Base-by-base conservation (phyloP, 2,797 vertebrate genomes). In the Erpetoichthys calabaricus region DNA sequence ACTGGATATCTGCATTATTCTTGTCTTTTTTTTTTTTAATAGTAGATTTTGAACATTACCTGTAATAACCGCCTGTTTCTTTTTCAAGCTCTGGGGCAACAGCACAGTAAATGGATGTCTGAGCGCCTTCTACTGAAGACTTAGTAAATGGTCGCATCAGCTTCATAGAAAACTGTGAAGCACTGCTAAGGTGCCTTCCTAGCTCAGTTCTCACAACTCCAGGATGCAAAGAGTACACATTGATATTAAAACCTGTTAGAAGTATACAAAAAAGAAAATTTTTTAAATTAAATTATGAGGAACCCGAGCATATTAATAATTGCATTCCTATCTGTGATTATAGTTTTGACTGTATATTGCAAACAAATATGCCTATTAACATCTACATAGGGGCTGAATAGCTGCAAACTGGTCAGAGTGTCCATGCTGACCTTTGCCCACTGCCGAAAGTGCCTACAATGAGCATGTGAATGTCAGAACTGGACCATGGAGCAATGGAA, bases 141-240 rank as follows among this genome's bases (percentile, higher is more conserved):
- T 87, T 87, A 56, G 76, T 85, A 62, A 85, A 87, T 44, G 81
- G 62, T 58, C 72, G 68, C 57, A 82, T 76, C 56, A 86, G 67
- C 63, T 81, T 80, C 52, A 85, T 70, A 0, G 79, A 80, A 55
- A 78, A 58, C 65, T 83, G 83, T 59, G 81, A 73, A 3, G 75
- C 74, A 47, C 69, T 71, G 66, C 77, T 78, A 64, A 86, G 77
- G 64, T 88, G 82, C 58, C 86, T 70, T 74, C 80, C 83, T 53
- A 88, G 71, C 57, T 88, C 83, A 2, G 86, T 82, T 65, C 78
- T 79, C 56, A 88, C 86, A 70, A 86, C 82, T 4, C 86, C 86
- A 2, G 86, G 86, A 63, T 88, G 86, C 8, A 87, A 68, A 7
- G 81, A 77, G 65, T 83, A 86, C 51, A 82, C 77, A 0, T 77